Conservation (phyloP, 2,888 invertebrate genomes). For the Amiota minor region DNA sequence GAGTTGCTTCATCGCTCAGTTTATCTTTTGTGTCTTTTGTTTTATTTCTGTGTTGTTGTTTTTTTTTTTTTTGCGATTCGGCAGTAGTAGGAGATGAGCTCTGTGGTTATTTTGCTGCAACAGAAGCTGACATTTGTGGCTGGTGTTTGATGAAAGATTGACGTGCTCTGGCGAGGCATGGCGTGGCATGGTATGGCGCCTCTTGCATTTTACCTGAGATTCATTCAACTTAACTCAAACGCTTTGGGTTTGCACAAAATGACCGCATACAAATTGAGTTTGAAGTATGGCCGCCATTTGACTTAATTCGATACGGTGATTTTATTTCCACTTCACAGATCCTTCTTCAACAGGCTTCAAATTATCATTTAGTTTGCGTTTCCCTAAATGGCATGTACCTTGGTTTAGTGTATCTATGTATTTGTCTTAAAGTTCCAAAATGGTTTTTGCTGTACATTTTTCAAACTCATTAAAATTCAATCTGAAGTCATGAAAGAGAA, state of each 20-base stretch:
- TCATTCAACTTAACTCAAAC: background rate
- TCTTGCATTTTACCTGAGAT: no score
- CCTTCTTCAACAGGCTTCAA: no score
- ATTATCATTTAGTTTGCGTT: no score
- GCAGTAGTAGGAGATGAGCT: no score
- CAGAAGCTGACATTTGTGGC: constrained; percentile 43
- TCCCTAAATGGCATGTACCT: no score
- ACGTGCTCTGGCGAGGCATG: background rate
- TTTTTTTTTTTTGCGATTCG: background rate
- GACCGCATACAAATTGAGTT: constrained; percentile 29
- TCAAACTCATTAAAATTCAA: background rate
- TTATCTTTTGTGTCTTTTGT: background rate
- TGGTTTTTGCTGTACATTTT: background rate
- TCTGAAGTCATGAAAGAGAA: constrained; percentile 5
- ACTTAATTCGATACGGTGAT: constrained; percentile 20
- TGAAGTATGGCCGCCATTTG: constrained; percentile 18
- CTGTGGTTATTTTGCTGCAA: background rate
- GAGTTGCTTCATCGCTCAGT: background rate
- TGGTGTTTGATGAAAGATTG: background rate
- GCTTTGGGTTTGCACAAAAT: background rate
- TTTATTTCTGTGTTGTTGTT: background rate
- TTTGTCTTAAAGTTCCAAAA: background rate
- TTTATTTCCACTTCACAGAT: background rate
- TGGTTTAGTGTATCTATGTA: background rate
- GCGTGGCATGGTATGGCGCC: background rate